Evolutionary conservation across 2,113 vertebrate species (phyloP).

Genomic region (Ictidomys tridecemlineatus): DNA sequence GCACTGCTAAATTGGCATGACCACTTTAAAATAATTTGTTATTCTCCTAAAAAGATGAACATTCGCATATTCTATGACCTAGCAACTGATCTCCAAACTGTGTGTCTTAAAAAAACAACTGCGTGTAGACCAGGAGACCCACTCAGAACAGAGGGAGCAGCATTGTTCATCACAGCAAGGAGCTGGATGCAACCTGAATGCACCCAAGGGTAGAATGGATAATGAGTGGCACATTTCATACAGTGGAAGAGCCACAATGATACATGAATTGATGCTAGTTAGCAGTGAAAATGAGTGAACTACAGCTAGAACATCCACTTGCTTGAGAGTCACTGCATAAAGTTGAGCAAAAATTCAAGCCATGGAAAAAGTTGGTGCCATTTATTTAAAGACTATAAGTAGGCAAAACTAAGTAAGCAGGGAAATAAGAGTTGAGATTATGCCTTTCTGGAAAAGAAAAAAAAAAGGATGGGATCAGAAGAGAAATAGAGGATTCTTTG

Average conservation of each 20-base stretch:
- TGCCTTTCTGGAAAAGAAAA: not conserved
- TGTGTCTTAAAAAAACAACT: not conserved
- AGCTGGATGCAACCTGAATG: not conserved
- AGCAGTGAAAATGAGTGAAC: not conserved
- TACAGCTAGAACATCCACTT: not conserved
- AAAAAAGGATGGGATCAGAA: not conserved
- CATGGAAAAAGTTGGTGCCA: not conserved
- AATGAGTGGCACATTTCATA: not conserved
- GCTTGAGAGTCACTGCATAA: not conserved
- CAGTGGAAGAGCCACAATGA: not conserved
- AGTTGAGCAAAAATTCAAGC: constrained; percentile 12
- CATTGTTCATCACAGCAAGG: not conserved
- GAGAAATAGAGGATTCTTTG: not conserved
- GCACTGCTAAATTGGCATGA: not conserved
- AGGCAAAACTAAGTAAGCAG: not conserved
- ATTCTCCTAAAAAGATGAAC: constrained; percentile 7
- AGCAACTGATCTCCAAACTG: not conserved
- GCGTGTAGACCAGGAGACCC: not conserved
- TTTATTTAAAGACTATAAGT: constrained; percentile 26
- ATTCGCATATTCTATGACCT: not conserved
- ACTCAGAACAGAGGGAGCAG: not conserved
- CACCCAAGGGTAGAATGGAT: not conserved
- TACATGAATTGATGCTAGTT: not conserved
- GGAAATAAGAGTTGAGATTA: not conserved
- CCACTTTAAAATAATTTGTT: not conserved